Evolutionary conservation across 2,113 vertebrate genomes (phyloP).

Genomic region (Orthonyx spaldingii): DNA sequence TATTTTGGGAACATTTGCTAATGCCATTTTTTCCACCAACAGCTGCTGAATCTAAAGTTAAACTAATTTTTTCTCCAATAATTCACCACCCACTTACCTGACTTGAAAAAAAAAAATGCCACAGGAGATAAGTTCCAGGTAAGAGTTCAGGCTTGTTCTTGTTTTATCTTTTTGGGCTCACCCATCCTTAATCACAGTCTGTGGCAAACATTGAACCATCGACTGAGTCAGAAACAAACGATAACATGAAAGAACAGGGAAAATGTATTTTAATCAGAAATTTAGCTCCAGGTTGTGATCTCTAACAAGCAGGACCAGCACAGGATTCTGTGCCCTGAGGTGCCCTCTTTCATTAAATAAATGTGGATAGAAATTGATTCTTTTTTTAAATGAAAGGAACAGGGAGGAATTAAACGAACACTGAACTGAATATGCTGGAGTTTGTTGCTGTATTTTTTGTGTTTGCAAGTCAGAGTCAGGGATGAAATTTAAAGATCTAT

Average conservation of each 20-base stretch:
- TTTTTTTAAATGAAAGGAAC: background rate
- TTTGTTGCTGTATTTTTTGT: background rate
- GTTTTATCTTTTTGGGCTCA: conserved; percentile 20
- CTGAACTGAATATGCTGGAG: background rate
- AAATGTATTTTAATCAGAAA: conserved; percentile 5
- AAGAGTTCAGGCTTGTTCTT: conserved; percentile 32
- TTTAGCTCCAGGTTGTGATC: background rate
- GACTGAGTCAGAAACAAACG: conserved; percentile 34
- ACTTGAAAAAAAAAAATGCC: background rate
- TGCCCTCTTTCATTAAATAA: background rate
- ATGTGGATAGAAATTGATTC: background rate
- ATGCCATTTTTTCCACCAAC: background rate
- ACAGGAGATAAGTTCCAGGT: background rate
- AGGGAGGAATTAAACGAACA: background rate
- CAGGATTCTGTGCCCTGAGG: background rate
- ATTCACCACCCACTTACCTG: conserved; percentile 22
- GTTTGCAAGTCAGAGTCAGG: background rate
- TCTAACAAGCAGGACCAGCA: background rate
- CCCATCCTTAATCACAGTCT: background rate
- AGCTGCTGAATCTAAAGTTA: background rate
- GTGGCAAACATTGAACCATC: background rate
- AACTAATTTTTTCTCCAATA: background rate
- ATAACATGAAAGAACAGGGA: conserved; percentile 1
- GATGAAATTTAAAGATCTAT: background rate
- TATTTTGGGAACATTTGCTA: background rate